Conservation (phyloP, 2,113 vertebrate genomes). For the Mirza zaza region DNA sequence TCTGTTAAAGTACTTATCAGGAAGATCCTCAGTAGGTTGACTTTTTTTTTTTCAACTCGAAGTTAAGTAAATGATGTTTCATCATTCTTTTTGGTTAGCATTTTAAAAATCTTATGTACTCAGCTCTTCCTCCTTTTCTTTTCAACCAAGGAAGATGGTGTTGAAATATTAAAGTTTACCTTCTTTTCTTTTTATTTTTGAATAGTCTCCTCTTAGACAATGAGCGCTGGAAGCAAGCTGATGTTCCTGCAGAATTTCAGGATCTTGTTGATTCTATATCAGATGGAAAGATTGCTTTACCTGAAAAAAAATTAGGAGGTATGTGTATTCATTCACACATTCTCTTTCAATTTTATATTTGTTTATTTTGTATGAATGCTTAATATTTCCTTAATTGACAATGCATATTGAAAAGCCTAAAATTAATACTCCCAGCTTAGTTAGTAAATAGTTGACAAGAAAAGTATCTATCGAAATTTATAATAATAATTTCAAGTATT, state of each 20-base stretch:
- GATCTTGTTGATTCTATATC: slow-evolving; percentile 95
- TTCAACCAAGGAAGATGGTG: neutral
- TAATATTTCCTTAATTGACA: slow-evolving; percentile 45
- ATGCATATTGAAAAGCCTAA: neutral
- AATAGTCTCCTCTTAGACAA: slow-evolving; percentile 95
- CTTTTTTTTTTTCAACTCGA: neutral
- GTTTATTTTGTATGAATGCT: slow-evolving; percentile 16
- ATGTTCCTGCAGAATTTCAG: slow-evolving; percentile 97
- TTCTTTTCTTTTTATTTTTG: slow-evolving; percentile 64
- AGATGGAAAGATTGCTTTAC: slow-evolving; percentile 92
- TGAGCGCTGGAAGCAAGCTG: slow-evolving; percentile 98
- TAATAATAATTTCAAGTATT: slow-evolving; percentile 42
- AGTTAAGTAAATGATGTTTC: slow-evolving; percentile 52
- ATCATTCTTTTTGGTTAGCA: slow-evolving; percentile 1
- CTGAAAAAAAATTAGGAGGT: slow-evolving; percentile 92
- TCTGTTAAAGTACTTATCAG: neutral
- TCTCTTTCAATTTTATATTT: slow-evolving; percentile 19
- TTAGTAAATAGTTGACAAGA: slow-evolving; percentile 19
- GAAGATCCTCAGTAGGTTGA: neutral
- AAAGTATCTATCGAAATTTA: slow-evolving; percentile 28
- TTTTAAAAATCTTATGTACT: neutral
- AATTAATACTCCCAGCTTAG: neutral
- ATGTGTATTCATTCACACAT: slow-evolving; percentile 57
- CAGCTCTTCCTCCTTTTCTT: neutral
- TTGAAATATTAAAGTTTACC: slow-evolving; percentile 39